Base-by-base conservation (phyloP, 2,888 invertebrate genomes). In the Zhuqinia jingwanae region DNA sequence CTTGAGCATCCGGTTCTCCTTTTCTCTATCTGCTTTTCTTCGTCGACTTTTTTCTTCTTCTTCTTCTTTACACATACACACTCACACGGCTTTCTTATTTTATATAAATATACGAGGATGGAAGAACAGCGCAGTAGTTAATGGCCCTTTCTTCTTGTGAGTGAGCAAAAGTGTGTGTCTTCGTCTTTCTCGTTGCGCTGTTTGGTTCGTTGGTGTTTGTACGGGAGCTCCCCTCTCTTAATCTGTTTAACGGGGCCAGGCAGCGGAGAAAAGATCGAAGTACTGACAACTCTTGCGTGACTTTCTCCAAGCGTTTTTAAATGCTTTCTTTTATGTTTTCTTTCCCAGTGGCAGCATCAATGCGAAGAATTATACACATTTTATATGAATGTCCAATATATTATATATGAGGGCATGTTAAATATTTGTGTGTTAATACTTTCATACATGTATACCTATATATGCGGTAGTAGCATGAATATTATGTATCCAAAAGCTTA, bases 241-340 rank as follows among this genome's bases (percentile, higher is more conserved):
- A 85, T 85, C 85, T 85, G 85, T 79, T 85, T 85, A 79, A 79
- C 78, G 36, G 58, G 58, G 50, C 78, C 56, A 60, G 36, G 45
- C 22, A 56, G 53, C 13, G 36, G 22, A 80, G 56, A 30, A 70
- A 78, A 78, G 85, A 78, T 85, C 68, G 53, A n/a, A 68, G 68
- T 68, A 84, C 85, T 78, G 78, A 78, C 78, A 85, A 85, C 58
- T 85, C 85, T 85, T 85, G 70, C 85, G 85, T 85, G 85, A 85
- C 78, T 85, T 78, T 78, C 78, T 78, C 50, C 77, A 77, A 68
- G 58, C 73, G 58, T n/a, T 65, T 63, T 47, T 65, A 60, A 60
- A 83, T 76, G 60, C 22, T 45, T 77, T 53, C 30, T 53, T 53
- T 75, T 75, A 50, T 10, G 13, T 53, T 36, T 36, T 50, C 15